Evolutionary conservation across 2,797 vertebrate genomes (phyloP).

Genomic region (Muscicapa comitata): DNA sequence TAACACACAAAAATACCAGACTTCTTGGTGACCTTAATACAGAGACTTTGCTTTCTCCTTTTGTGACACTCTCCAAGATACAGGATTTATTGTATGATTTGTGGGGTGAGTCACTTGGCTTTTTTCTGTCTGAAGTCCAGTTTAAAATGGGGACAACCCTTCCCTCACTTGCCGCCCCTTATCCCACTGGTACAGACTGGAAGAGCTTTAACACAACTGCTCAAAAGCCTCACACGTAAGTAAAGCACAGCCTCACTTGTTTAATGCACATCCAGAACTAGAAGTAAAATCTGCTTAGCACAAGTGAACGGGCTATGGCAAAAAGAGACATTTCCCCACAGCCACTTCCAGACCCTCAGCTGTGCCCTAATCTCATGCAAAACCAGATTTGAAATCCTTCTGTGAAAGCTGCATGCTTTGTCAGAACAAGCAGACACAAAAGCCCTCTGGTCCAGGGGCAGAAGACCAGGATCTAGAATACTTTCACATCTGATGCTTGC

Average conservation of each 20-base stretch:
- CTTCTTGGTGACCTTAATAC: not conserved
- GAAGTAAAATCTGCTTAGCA: not conserved
- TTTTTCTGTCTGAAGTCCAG: not conserved
- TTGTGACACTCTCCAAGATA: accelerated
- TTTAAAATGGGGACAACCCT: not conserved
- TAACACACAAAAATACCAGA: not conserved
- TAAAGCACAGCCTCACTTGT: not conserved
- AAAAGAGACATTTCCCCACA: not conserved
- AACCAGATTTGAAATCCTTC: not conserved
- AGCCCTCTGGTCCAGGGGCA: not conserved
- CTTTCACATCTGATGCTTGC: not conserved
- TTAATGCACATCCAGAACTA: not conserved
- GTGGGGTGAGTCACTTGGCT: not conserved
- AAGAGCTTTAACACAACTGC: accelerated
- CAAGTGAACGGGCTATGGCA: not conserved
- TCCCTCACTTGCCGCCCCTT: not conserved
- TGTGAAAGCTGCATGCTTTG: not conserved
- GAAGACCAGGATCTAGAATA: not conserved
- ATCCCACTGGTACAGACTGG: not conserved
- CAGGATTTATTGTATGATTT: not conserved
- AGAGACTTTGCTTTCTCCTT: not conserved
- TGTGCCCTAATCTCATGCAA: not conserved
- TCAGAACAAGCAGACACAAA: not conserved
- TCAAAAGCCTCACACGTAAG: not conserved
- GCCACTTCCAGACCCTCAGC: not conserved